Base-by-base conservation (phyloP, 2,113 vertebrate species). In the Psephotus haematonotus region DNA sequence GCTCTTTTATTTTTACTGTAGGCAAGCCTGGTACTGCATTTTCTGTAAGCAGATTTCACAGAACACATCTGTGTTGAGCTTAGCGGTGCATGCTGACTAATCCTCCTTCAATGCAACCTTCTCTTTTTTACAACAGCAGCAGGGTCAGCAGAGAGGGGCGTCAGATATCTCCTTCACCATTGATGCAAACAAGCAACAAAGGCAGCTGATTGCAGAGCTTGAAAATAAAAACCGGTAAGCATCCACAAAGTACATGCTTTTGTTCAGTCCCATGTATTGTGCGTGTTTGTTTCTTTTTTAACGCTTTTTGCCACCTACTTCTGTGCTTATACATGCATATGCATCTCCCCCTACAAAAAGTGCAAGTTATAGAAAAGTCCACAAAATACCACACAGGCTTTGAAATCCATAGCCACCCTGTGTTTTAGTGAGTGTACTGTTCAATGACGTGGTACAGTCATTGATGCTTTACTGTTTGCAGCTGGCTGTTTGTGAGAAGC, bases 161-260 rank as follows among this genome's bases (percentile, higher is more conserved):
- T 98, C 98, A 82, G 99, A 99, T 97, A 98, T 99, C 78, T 98
- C 99, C 94, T 99, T 98, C 96, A 99, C 99, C 97, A 98, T 99
- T 50, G 99, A 99, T 92, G 98, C 99, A 94, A 99, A 99, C 97
- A 99, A 99, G 95, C 99, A 99, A 62, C 99, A 99, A 94, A 98
- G 99, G 95, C 99, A 99, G 97, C 98, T 99, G 96, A 99, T 99
- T 47, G 99, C 99, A 24, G 99, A 99, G 97, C 99, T 99, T 6
- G 99, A 99, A 97, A 99, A 98, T 97, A 99, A 99, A 98, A 99
- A 99, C 98, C 98, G 99, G 99, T 99, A 96, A 96, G 93, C 64
- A 13, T 43, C 37, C 29, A 28, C 47, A 18, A 28, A 27, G 17
- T 6, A 23, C 33, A 50, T 79, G 80, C 9, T 29, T 78, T 77